Evolutionary conservation across 2,113 vertebrate species (phyloP).

Genomic region (Dipodomys merriami): DNA sequence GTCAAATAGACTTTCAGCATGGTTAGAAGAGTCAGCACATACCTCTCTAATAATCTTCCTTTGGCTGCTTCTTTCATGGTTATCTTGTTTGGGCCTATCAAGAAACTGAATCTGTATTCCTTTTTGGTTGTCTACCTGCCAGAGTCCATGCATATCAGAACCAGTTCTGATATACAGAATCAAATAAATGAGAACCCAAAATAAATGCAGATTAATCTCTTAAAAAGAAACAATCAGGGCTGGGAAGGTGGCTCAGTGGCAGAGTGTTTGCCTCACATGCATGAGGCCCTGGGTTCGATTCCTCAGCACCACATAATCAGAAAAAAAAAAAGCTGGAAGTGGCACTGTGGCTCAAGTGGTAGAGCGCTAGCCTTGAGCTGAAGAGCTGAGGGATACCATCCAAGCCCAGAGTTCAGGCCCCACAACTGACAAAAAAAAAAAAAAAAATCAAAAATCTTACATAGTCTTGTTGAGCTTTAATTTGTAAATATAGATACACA

Average conservation of each 20-base stretch:
- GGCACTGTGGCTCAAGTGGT: too few relatives aligned
- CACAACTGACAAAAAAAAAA: background rate
- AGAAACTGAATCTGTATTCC: slow-evolving; percentile 35
- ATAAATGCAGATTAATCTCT: slow-evolving; percentile 47
- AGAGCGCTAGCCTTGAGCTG: too few relatives aligned
- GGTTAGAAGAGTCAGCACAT: slow-evolving; percentile 37
- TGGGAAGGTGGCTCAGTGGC: too few relatives aligned
- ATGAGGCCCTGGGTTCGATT: too few relatives aligned
- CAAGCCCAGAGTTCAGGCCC: too few relatives aligned
- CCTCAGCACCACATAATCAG: too few relatives aligned
- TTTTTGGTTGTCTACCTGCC: slow-evolving; percentile 10
- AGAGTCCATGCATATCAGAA: slow-evolving; percentile 9
- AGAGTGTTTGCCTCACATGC: too few relatives aligned
- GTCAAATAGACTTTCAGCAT: slow-evolving; percentile 14
- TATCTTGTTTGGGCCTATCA: slow-evolving; percentile 32
- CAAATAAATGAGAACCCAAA: slow-evolving; percentile 50
- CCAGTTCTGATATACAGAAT: background rate
- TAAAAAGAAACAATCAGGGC: slow-evolving; percentile 17
- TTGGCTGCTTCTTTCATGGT: slow-evolving; percentile 18
- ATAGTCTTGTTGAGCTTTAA: background rate
- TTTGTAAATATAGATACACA: background rate
- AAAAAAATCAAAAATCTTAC: slow-evolving; percentile 18
- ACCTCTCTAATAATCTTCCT: slow-evolving; percentile 14
- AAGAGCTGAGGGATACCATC: too few relatives aligned
- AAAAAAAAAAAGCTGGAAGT: too few relatives aligned